phyloP scores from a whole-genome alignment of 2,888 invertebrate species.

The Noctuana brunneofusca region DNA sequence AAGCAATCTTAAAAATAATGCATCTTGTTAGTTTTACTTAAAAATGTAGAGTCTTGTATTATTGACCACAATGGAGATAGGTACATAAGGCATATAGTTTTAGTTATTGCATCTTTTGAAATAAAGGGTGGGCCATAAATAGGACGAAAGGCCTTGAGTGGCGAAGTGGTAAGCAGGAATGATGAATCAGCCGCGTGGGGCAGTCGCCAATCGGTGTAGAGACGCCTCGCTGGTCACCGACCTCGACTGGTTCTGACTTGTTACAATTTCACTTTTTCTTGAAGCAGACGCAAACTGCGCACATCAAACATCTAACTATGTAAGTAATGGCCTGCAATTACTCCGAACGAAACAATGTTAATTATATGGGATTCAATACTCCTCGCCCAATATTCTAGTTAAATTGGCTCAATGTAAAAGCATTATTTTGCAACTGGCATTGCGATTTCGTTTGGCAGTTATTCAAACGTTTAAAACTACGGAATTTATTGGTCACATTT shows the following conservation, averaged over 20 bases:
- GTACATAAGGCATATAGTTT: constrained; percentile 6
- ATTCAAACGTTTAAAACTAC: constrained; percentile 53
- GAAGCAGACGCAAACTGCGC: constrained; percentile 41
- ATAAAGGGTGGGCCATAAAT: constrained; percentile 22
- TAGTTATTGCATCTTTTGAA: not conserved
- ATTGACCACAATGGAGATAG: not conserved
- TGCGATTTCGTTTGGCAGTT: constrained; percentile 51
- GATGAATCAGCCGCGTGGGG: constrained; percentile 69
- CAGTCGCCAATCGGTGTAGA: constrained; percentile 57
- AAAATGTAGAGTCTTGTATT: constrained; percentile 8
- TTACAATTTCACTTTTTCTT: constrained; percentile 79
- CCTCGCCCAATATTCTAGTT: constrained; percentile 5
- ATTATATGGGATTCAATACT: constrained; percentile 21
- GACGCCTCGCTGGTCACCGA: constrained; percentile 71
- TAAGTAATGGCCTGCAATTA: constrained; percentile 24
- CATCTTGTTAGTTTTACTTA: not conserved
- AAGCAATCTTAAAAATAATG: too few species aligned
- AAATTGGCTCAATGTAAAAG: constrained; percentile 34
- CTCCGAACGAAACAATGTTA: constrained; percentile 30
- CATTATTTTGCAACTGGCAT: constrained; percentile 34
- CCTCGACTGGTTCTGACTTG: constrained; percentile 78
- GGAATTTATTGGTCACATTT: constrained; percentile 52
- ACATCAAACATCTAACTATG: constrained; percentile 35
- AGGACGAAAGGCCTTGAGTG: constrained; percentile 32
- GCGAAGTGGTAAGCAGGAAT: constrained; percentile 57